phyloP scores from a whole-genome alignment of 2,888 invertebrate genomes.

The Dioctria rufipes region DNA sequence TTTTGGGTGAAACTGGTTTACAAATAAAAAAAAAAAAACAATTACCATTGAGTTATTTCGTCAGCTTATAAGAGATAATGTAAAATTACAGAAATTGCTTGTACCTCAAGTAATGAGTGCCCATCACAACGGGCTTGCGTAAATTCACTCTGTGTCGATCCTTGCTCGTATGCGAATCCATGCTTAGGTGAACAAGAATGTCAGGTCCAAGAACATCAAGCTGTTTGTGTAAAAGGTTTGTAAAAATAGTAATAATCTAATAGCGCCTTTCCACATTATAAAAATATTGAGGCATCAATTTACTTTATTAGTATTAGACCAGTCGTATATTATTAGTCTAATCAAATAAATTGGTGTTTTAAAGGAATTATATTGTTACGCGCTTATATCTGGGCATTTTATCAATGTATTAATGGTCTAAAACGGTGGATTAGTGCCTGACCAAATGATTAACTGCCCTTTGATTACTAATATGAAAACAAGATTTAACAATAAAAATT shows the following conservation, averaged over 20 bases:
- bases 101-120: slow-evolving; percentile 86
- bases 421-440: no score
- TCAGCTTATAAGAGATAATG: not conserved
- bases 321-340: no score
- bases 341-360: no score
- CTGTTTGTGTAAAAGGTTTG: slow-evolving; percentile 86
- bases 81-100: slow-evolving; percentile 79
- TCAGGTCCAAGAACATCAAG: slow-evolving; percentile 86
- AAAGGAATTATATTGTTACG: no score
- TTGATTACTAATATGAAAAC: no score
- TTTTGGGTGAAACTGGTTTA: not conserved
- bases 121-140: slow-evolving; percentile 84
- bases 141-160: slow-evolving; percentile 84
- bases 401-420: no score
- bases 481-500: not conserved
- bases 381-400: no score
- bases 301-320: no score
- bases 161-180: slow-evolving; percentile 83
- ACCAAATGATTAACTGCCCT: no score
- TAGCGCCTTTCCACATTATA: not conserved
- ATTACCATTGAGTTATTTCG: not conserved
- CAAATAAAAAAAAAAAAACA: not conserved
- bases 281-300: not conserved
- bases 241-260: not conserved
- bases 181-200: slow-evolving; percentile 85